Base-by-base conservation (phyloP, 1,140 invertebrate species). In the Coptotermes formosanus region DNA sequence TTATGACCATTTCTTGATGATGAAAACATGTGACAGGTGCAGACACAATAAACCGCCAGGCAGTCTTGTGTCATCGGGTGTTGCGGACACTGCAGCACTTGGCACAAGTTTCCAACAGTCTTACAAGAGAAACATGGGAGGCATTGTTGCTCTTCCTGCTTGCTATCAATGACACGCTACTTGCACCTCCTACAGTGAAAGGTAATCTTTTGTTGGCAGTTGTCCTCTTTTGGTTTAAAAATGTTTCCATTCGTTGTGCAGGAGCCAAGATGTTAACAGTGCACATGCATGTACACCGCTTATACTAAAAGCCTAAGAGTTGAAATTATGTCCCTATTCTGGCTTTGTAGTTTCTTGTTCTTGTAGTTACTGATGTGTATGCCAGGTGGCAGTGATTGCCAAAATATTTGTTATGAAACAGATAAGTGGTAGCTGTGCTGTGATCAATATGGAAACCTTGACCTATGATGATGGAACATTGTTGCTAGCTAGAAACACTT, bases 1-100 rank as follows among this genome's bases (percentile, higher is more conserved):
- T 55, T 16, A 55, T 19, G 52, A 12, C 52, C 52, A 55, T 21
- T 19, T 55, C 1, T 55, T 55, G 52, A 55, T 21, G 14, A 16
- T 55, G 12, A 55, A 55, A 55, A 12, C 19, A 4, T 55, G 19
- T 55, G 52, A 55, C 89, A 98, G 97, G 95, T 88, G 93, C 95
- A 82, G 97, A 98, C 91, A 95, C 95, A 14, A 97, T 98, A 83
- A 98, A 97, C 89, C 94, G 97, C 88, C 98, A 99, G 92, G 97
- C 98, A 3, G 95, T 99, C 3, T 92, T 99, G 1, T 99, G 98
- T 92, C 98, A 99, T 90, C 94, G 98, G 88, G 98, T 99, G 16
- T 91, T 99, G 52, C 92, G 98, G 82, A 97, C 97, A 12, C 92
- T 99, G 2, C 97, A 98, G 90, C 94, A 95, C 89, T 94, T 98